phyloP scores from a whole-genome alignment of 2,113 vertebrate genomes.

The Phocoena phocoena region DNA sequence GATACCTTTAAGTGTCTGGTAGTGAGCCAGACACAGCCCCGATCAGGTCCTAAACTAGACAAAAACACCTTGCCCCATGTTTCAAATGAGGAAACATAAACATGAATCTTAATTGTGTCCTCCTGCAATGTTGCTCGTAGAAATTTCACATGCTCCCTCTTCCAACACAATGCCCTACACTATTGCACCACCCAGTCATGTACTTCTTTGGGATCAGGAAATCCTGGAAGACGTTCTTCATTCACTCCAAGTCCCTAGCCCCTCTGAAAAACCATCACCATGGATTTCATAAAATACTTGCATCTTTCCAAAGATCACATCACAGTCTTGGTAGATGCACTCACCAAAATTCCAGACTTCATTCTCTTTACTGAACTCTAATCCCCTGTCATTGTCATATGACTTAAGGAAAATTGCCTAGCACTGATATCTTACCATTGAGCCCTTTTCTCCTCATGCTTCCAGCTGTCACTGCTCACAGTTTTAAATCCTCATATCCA shows the following conservation, averaged over 20 bases:
- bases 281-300: neutral
- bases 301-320: neutral
- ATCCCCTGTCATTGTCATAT: neutral
- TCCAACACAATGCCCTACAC: neutral
- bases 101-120: neutral
- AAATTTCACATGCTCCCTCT: neutral
- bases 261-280: neutral
- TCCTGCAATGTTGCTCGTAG: neutral
- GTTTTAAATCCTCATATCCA: neutral
- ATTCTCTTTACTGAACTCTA: neutral
- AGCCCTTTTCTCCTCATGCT: neutral
- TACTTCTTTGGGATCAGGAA: neutral
- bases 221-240: neutral
- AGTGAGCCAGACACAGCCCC: neutral
- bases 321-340: neutral
- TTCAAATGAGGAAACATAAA: neutral
- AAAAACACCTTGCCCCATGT: neutral
- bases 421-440: neutral
- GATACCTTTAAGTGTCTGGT: neutral
- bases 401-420: neutral
- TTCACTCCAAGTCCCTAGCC: neutral
- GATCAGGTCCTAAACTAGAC: neutral
- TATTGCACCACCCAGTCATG: neutral
- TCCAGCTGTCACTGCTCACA: neutral
- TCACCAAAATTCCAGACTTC: neutral